A percentile compares a stretch with the other conserved stretches of the same genome.
phyloP scores from a whole-genome alignment of 2,888 invertebrate genomes.

The Prosapia bicincta region DNA sequence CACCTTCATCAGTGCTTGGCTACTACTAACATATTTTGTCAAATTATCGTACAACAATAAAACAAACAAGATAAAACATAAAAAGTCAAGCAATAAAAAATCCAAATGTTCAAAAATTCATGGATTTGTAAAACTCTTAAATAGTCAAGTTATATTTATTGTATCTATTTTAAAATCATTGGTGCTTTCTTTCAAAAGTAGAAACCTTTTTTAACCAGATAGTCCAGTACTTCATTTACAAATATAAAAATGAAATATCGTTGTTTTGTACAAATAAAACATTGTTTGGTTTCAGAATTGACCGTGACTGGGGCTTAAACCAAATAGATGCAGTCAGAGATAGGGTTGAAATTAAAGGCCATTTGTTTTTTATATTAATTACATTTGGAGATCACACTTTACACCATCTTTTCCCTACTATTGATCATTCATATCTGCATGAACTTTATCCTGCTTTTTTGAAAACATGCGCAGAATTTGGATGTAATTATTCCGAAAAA shows the following conservation, averaged over 20 bases:
- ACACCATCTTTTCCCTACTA: constrained; percentile 77
- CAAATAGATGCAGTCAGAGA: constrained; percentile 73
- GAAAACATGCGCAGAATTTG: constrained; percentile 63
- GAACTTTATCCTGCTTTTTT: constrained; percentile 60
- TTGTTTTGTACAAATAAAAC: too few relatives aligned
- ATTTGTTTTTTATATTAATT: constrained; percentile 63
- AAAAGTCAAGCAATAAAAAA: too few relatives aligned
- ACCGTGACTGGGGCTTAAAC: constrained; percentile 71
- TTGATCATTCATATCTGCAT: constrained; percentile 70
- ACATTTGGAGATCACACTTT: constrained; percentile 74
- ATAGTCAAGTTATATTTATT: constrained; percentile 27
- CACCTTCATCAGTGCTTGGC: too few relatives aligned
- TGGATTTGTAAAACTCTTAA: too few relatives aligned
- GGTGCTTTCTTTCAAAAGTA: too few relatives aligned
- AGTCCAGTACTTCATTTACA: too few relatives aligned
- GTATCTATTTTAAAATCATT: constrained; percentile 28
- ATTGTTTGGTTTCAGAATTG: constrained; percentile 31
- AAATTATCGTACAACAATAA: too few relatives aligned
- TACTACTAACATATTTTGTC: too few relatives aligned
- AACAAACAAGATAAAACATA: too few relatives aligned
- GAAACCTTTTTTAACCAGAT: too few relatives aligned
- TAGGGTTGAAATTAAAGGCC: constrained; percentile 62
- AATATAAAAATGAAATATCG: too few relatives aligned
- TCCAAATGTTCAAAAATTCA: too few relatives aligned
- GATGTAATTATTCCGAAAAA: constrained; percentile 49